A percentile compares a stretch with the other conserved stretches of the same genome.
phyloP scores from a whole-genome alignment of 2,888 invertebrate genomes.

The Encarsia formosa region DNA sequence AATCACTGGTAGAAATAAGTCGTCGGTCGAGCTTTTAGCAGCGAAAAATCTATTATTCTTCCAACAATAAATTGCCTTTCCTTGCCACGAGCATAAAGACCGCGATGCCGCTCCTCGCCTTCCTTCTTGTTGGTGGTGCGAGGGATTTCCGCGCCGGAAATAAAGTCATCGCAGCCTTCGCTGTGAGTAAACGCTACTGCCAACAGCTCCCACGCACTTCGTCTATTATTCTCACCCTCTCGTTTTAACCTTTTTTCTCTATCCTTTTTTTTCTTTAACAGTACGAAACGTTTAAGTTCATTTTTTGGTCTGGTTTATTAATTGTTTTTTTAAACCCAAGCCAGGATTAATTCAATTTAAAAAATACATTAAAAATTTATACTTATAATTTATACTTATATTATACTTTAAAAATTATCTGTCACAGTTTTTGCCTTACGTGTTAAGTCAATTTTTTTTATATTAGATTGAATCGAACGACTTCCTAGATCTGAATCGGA shows the following conservation, averaged over 20 bases:
- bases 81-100: not conserved
- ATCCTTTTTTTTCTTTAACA: not conserved
- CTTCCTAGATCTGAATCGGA: too few species aligned
- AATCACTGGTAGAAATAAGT: not conserved
- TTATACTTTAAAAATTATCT: too few species aligned
- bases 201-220: not conserved
- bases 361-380: too few species aligned
- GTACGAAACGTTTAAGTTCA: too few species aligned
- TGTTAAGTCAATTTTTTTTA: too few species aligned
- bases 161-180: conserved; percentile 5
- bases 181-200: not conserved
- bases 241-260: not conserved
- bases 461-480: too few species aligned
- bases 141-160: conserved; percentile 5
- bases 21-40: not conserved
- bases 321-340: too few species aligned
- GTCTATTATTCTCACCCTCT: not conserved
- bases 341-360: too few species aligned
- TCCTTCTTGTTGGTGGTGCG: not conserved
- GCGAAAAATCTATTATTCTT: conserved; percentile 12
- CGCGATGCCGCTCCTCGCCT: too few species aligned
- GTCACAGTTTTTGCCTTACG: too few species aligned
- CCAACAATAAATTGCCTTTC: conserved; percentile 10
- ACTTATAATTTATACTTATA: too few species aligned
- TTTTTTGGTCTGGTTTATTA: too few species aligned